phyloP scores from a whole-genome alignment of 2,113 vertebrate species.

The Equus quagga region DNA sequence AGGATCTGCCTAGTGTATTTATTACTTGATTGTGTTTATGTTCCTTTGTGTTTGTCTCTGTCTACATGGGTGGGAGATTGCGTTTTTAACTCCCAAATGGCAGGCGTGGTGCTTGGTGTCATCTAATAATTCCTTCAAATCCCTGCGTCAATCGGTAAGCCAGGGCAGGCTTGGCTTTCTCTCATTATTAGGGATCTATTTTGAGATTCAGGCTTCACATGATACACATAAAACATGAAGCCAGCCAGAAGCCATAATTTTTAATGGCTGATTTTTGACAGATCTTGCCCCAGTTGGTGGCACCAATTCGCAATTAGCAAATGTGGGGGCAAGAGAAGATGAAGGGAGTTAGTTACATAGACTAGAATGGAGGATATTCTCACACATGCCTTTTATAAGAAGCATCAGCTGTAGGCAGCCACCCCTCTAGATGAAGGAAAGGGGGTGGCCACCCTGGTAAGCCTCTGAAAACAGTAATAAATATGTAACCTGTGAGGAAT shows the following conservation, averaged over 20 bases:
- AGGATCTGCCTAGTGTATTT: not conserved
- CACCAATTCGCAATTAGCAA: not conserved
- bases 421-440: not conserved
- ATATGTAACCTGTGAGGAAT: not conserved
- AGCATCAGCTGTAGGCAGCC: not conserved
- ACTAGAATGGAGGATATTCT: not conserved
- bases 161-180: not conserved
- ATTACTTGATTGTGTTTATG: not conserved
- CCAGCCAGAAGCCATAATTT: not conserved
- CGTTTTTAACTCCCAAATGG: constrained; percentile 18
- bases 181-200: not conserved
- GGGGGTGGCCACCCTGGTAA: not conserved
- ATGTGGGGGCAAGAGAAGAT: not conserved
- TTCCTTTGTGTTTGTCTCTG: not conserved
- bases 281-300: not conserved
- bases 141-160: not conserved
- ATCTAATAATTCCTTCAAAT: constrained; percentile 1
- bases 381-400: not conserved
- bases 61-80: not conserved
- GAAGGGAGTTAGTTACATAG: not conserved
- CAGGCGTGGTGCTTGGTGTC: not conserved
- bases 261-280: not conserved
- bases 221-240: not conserved
- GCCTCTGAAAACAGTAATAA: not conserved
- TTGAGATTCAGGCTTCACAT: not conserved